These are phyloP conservation scores for Chlamydotis undulata DNA, from an alignment of 2,113 vertebrate species.

Conservation along the genomic window DNA sequence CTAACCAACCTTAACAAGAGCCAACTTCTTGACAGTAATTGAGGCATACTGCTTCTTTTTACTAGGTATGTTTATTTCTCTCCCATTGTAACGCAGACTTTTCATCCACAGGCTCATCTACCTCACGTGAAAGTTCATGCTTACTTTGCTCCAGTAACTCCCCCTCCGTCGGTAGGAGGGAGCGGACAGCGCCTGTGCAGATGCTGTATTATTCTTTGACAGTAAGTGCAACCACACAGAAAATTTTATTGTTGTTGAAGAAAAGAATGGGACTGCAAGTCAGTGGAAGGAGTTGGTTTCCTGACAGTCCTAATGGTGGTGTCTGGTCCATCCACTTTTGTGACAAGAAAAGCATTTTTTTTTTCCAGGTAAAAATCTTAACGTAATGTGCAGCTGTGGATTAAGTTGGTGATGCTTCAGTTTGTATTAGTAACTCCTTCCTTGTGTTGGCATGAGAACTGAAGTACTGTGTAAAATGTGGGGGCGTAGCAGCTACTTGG, in stretches of 20 bases:
- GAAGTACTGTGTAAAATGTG: not conserved
- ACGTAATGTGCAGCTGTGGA: conserved; percentile 36
- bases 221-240: conserved; percentile 16
- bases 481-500: not conserved
- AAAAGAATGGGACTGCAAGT: not conserved
- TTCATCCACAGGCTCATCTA: conserved; percentile 83
- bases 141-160: conserved; percentile 92
- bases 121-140: conserved; percentile 92
- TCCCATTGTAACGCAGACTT: not conserved
- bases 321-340: conserved; percentile 45
- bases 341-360: conserved; percentile 21
- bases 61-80: accelerated
- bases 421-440: conserved; percentile 47
- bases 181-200: conserved; percentile 88
- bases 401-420: conserved; percentile 51
- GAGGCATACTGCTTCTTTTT: not conserved
- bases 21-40: not conserved
- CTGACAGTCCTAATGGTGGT: not conserved
- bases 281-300: not conserved
- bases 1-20: not conserved
- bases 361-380: conserved; percentile 35
- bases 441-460: conserved; percentile 45
- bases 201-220: conserved; percentile 92
- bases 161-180: conserved; percentile 88
- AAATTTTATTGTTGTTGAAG: not conserved